Evolutionary conservation across 2,113 vertebrate species (phyloP).

Genomic region (Nerophis ophidion): DNA sequence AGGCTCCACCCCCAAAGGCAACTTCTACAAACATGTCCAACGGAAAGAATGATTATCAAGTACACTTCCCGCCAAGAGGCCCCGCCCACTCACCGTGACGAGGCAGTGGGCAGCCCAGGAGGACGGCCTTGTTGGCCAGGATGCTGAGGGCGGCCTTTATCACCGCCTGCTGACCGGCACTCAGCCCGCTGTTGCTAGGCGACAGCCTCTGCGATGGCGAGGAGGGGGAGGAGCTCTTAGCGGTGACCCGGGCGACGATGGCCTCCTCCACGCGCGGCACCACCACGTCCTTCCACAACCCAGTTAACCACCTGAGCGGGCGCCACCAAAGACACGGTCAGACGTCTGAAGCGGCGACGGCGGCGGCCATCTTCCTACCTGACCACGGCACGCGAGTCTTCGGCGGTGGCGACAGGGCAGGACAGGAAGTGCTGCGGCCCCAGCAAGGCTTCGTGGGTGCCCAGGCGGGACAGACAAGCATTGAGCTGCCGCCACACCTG

Average conservation of each 20-base stretch:
- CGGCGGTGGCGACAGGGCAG: constrained; percentile 79
- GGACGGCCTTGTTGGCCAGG: constrained; percentile 88
- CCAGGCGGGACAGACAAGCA: constrained; percentile 83
- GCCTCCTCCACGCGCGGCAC: constrained; percentile 89
- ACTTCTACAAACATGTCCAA: constrained; percentile 72
- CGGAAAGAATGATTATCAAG: no score
- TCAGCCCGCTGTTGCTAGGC: constrained; percentile 70
- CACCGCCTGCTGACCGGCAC: constrained; percentile 87
- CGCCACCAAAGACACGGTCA: neutral
- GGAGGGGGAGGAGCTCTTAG: constrained; percentile 59
- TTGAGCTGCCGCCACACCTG: constrained; percentile 91
- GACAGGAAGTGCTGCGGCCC: constrained; percentile 88
- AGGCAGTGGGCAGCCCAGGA: constrained; percentile 84
- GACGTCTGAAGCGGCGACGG: no score
- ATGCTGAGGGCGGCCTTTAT: constrained; percentile 93
- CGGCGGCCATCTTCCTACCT: constrained; percentile 56
- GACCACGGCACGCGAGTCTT: constrained; percentile 75
- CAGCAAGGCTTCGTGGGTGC: constrained; percentile 84
- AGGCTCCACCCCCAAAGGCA: constrained; percentile 83
- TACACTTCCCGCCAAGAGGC: neutral
- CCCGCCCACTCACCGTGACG: constrained; percentile 72
- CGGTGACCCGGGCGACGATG: constrained; percentile 82
- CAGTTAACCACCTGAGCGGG: constrained; percentile 84
- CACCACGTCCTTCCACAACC: constrained; percentile 88
- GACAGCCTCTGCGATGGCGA: constrained; percentile 53